phyloP scores from a whole-genome alignment of 53 echinoderm and acorn worm genomes.

The Echinometra lucunter region DNA sequence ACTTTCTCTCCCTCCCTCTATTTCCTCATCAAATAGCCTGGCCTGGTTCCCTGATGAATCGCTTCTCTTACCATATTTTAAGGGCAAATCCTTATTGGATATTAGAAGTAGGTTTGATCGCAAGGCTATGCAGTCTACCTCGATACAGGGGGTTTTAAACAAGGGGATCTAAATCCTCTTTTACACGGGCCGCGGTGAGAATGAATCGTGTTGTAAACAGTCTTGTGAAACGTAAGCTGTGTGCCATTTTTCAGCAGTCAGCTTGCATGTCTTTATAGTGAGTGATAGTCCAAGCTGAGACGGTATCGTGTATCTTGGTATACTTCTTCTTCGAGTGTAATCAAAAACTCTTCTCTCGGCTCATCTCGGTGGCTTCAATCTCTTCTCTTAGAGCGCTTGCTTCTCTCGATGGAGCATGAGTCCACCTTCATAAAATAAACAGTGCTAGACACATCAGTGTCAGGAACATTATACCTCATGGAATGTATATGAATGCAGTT shows the following conservation, averaged over 20 bases:
- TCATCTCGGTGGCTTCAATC: not conserved
- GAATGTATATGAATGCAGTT: not conserved
- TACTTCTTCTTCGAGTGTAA: slow-evolving; percentile 5
- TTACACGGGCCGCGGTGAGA: slow-evolving; percentile 54
- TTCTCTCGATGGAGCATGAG: not conserved
- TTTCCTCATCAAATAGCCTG: not conserved
- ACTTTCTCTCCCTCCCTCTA: not conserved
- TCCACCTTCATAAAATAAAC: slow-evolving; percentile 7
- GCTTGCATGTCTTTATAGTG: slow-evolving; percentile 46
- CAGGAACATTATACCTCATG: not conserved
- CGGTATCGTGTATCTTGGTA: slow-evolving; percentile 40
- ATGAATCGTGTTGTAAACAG: slow-evolving; percentile 64
- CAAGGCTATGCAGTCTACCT: not conserved
- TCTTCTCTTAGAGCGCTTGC: not conserved
- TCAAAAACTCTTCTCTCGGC: slow-evolving; percentile 43
- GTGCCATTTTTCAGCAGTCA: slow-evolving; percentile 58
- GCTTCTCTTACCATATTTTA: slow-evolving; percentile 63
- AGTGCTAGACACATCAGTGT: not conserved
- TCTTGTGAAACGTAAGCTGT: slow-evolving; percentile 50
- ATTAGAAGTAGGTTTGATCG: not conserved
- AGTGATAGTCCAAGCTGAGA: slow-evolving; percentile 52
- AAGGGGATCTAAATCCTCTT: slow-evolving; percentile 55
- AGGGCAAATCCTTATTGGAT: slow-evolving; percentile 19
- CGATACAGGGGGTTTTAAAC: not conserved
- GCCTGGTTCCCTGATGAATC: slow-evolving; percentile 58